Evolutionary conservation across 1,140 invertebrate species (phyloP).

Genomic region (Teleopsis dalmanni): DNA sequence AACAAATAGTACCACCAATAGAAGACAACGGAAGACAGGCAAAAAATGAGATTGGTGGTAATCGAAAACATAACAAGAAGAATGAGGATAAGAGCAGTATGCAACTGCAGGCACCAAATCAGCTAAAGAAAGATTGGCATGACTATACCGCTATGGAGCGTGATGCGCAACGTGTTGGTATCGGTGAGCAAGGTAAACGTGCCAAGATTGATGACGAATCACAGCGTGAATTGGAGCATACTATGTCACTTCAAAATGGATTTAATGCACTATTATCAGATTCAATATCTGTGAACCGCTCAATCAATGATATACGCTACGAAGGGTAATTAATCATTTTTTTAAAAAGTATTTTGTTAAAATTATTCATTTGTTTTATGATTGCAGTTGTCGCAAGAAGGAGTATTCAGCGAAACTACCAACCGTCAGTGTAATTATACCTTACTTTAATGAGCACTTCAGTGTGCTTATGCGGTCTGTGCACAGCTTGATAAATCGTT

Average conservation of each 20-base stretch:
- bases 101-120: constrained; percentile 47
- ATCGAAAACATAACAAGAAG: background rate
- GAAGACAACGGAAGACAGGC: no score
- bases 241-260: constrained; percentile 52
- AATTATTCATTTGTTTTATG: background rate
- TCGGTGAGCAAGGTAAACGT: constrained; percentile 65
- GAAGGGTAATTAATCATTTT: constrained; percentile 48
- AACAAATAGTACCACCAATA: constrained; percentile 3
- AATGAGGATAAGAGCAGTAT: background rate
- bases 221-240: constrained; percentile 55
- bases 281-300: constrained; percentile 76
- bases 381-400: constrained; percentile 59
- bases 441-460: constrained; percentile 92
- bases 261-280: constrained; percentile 87
- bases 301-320: constrained; percentile 74
- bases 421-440: constrained; percentile 79
- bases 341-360: background rate
- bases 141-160: constrained; percentile 64
- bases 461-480: constrained; percentile 79
- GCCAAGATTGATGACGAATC: constrained; percentile 59
- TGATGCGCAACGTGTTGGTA: constrained; percentile 60
- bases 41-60: background rate
- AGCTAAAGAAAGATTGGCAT: constrained; percentile 66
- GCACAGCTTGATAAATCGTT: constrained; percentile 73
- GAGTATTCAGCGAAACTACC: constrained; percentile 72